These are phyloP conservation scores for Sturmia bella DNA, from an alignment of 2,888 invertebrate species.

Conservation along the genomic window DNA sequence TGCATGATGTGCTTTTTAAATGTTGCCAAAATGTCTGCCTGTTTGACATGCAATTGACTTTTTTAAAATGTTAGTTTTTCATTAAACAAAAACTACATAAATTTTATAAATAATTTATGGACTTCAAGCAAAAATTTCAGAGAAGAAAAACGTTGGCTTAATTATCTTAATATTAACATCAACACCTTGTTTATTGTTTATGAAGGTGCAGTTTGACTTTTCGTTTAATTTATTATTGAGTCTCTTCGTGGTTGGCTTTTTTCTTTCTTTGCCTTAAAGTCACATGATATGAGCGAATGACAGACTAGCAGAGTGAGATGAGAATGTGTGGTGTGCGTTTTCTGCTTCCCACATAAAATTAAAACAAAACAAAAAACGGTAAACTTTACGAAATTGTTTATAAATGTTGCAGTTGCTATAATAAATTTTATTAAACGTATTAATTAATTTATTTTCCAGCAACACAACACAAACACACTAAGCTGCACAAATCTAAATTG, in stretches of 20 bases:
- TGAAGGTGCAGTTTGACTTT: conserved; percentile 59
- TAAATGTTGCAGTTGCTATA: conserved; percentile 60
- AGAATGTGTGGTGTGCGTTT: conserved; percentile 32
- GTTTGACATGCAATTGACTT: conserved; percentile 67
- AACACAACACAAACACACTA: no score
- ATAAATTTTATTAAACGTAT: conserved; percentile 55
- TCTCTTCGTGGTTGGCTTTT: conserved; percentile 34
- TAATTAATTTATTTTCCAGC: conserved; percentile 51
- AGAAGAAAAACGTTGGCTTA: conserved; percentile 47
- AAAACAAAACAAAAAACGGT: conserved; percentile 35
- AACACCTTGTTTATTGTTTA: conserved; percentile 63
- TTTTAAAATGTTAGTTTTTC: conserved; percentile 50
- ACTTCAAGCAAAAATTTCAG: conserved; percentile 40
- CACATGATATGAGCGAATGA: conserved; percentile 19
- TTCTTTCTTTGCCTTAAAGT: conserved; percentile 10
- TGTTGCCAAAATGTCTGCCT: conserved; percentile 63
- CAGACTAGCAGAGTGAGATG: neutral
- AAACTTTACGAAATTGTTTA: conserved; percentile 52
- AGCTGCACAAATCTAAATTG: no score
- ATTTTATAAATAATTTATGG: conserved; percentile 62
- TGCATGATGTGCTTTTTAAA: conserved; percentile 53
- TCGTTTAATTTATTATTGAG: conserved; percentile 37
- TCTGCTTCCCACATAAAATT: conserved; percentile 66
- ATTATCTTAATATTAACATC: conserved; percentile 64
- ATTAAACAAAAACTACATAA: conserved; percentile 7